Evolutionary conservation across 2,113 vertebrate species (phyloP), one percentile per base, ranked within the genome.

Genomic region (Sminthopsis crassicaudata): DNA sequence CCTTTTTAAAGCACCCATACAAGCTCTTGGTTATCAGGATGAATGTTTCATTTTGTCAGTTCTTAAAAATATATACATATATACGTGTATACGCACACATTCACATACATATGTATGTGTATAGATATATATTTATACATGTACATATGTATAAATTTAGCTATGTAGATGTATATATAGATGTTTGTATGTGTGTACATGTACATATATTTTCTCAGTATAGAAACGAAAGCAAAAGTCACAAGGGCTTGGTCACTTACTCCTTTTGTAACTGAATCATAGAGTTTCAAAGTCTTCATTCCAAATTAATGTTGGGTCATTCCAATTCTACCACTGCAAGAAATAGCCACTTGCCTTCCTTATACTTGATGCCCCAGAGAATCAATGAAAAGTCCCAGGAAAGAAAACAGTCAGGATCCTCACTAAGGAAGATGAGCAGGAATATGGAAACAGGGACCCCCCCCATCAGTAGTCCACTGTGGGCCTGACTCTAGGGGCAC

Each of bases 11-110:
- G 98, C 11, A 99, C 99, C 96, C 99, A 98, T 52, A 99, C 99
- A 53, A 99, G 99, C 96, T 99, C 99, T 97, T 99, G 99, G 95
- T 99, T 99, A 98, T 99, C 99, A 91, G 99, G 99, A 94, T 99
- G 99, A 97, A 99, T 99, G 97, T 99, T 99, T 96, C 99, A 99
- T 95, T 99, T 98, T 90, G 99, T 99, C 99, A 98, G 98, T 99
- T 98, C 99, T 99, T 60, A 60, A 60, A 60, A 60, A 26, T 12
- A 27, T 30, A 9, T 60, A 24, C 50, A 50, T 50, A 50, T 50
- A 50, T 50, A 50, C 0, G 7, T 10, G 11, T 51, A 51, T 51
- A 51, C 50, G 10, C 50, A 51, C 50, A 51, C 50, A 51, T 51
- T 51, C 50, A 51, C 50, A 51, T 11, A 51, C 50, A 51, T 11